Conservation (phyloP, 1,140 invertebrate species). For the Calosoma granatense region DNA sequence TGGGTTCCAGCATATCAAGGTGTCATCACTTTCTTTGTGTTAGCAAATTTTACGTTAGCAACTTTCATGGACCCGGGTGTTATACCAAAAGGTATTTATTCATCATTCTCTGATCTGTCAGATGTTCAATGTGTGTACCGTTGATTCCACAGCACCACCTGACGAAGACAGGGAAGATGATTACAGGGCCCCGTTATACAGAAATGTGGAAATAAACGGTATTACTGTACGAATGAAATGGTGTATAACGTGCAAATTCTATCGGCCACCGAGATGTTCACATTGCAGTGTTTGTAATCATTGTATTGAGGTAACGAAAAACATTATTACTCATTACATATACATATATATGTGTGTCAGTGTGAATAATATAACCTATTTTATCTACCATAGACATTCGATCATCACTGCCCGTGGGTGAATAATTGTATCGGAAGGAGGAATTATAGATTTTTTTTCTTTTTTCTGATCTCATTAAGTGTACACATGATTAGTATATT, state of each 20-base stretch:
- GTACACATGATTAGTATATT: constrained; percentile 98
- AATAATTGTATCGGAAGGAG: constrained; percentile 99
- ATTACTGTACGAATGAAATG: constrained; percentile 99
- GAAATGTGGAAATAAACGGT: constrained; percentile 96
- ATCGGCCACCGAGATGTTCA: constrained; percentile 94
- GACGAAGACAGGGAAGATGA: constrained; percentile 97
- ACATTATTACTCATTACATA: constrained; percentile 2
- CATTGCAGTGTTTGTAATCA: constrained; percentile 99
- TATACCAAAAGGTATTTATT: constrained; percentile 84
- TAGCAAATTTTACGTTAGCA: constrained; percentile 96
- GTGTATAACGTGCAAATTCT: constrained; percentile 99
- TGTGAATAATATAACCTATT: constrained; percentile 30
- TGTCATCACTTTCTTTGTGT: constrained; percentile 90
- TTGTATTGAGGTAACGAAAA: constrained; percentile 86
- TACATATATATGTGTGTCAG: background rate
- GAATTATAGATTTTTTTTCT: constrained; percentile 98
- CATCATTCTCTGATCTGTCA: constrained; percentile 14
- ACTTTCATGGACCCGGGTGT: constrained; percentile 99
- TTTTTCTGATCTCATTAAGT: constrained; percentile 92
- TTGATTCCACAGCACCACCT: constrained; percentile 61
- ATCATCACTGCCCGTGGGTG: constrained; percentile 99
- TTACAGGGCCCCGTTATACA: constrained; percentile 92
- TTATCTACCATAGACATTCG: constrained; percentile 91
- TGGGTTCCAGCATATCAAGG: constrained; percentile 89
- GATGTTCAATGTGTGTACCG: constrained; percentile 11